Conservation (phyloP, 2,797 vertebrate species). For the Manis pentadactyla region DNA sequence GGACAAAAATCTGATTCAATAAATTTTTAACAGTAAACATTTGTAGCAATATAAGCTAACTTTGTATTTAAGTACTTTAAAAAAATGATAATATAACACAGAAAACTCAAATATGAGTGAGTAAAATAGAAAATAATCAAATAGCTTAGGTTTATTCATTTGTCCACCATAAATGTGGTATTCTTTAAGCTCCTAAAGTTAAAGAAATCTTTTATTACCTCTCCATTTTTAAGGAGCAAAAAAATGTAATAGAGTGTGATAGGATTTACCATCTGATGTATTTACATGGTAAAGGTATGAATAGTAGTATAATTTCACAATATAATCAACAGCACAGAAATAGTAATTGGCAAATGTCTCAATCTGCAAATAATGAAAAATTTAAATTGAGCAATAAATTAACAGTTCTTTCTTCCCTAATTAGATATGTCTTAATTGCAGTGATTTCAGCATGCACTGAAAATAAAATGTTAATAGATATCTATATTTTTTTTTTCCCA, state of each 20-base stretch:
- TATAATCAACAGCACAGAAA: constrained; percentile 41
- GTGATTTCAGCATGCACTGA: neutral
- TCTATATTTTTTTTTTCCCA: constrained; percentile 40
- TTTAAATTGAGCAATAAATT: constrained; percentile 65
- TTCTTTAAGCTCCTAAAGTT: neutral
- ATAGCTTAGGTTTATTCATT: neutral
- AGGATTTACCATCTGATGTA: neutral
- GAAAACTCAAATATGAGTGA: neutral
- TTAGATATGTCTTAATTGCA: constrained; percentile 65
- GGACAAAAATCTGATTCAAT: neutral
- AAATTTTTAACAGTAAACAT: neutral
- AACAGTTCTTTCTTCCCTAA: constrained; percentile 49
- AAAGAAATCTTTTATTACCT: neutral
- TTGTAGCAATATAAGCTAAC: neutral
- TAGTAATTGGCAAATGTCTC: constrained; percentile 60
- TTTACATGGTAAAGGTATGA: constrained; percentile 42
- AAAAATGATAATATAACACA: neutral
- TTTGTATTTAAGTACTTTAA: constrained; percentile 1
- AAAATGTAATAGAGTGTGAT: neutral
- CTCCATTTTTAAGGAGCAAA: constrained; percentile 15
- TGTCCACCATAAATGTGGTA: neutral
- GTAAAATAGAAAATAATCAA: constrained; percentile 3
- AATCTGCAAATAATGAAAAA: constrained; percentile 58
- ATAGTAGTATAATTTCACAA: constrained; percentile 30
- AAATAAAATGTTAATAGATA: constrained; percentile 52